Conservation (phyloP, 2,113 vertebrate species). For the Chaetorhynchus papuensis region DNA sequence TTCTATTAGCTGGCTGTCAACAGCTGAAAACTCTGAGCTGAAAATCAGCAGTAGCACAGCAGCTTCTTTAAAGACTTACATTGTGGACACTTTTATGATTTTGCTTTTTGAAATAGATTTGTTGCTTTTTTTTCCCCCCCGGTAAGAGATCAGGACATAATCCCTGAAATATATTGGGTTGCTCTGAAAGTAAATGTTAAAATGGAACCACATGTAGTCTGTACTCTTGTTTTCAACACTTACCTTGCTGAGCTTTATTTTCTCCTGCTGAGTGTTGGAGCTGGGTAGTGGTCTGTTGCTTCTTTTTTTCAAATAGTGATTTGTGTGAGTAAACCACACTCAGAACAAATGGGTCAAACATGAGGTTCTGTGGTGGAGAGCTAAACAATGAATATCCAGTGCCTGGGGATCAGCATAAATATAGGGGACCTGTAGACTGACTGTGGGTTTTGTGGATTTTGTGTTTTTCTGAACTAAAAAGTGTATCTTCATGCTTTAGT, state of each 20-base stretch:
- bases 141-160: neutral
- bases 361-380: neutral
- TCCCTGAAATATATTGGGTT: neutral
- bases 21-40: neutral
- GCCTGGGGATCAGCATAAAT: neutral
- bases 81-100: neutral
- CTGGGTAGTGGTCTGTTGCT: neutral
- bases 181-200: neutral
- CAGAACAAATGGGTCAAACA: neutral
- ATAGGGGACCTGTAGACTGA: neutral
- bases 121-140: accelerated
- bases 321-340: neutral
- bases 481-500: neutral
- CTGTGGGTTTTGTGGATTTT: neutral
- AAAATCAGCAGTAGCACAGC: neutral
- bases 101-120: neutral
- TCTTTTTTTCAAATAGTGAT: neutral
- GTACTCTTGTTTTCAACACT: neutral
- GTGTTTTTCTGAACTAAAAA: neutral
- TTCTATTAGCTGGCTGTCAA: neutral
- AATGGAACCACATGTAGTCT: neutral
- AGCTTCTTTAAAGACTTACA: neutral
- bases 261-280: neutral
- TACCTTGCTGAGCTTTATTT: neutral
- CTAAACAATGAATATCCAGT: neutral